Evolutionary conservation across 1,140 invertebrate species (phyloP).

Genomic region (Bombyx mandarina): DNA sequence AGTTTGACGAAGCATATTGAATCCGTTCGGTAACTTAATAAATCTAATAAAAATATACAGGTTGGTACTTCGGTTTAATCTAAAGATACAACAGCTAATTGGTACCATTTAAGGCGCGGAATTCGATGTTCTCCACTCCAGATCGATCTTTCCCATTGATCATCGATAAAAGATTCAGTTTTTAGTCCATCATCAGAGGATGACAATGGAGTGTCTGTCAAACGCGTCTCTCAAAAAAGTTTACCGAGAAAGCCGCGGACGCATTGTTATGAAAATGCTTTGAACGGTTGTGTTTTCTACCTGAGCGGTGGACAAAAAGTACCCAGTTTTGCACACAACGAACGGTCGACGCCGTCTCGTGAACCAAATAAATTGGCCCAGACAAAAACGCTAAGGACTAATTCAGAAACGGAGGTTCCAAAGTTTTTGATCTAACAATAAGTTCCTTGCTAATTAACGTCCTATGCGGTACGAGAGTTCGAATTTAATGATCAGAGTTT

Average conservation of each 20-base stretch:
- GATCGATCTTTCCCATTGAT: slow-evolving; percentile 52
- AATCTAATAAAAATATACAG: no score
- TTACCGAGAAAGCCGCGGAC: slow-evolving; percentile 55
- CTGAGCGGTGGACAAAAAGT: slow-evolving; percentile 56
- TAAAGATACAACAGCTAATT: slow-evolving; percentile 26
- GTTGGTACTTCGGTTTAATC: no score
- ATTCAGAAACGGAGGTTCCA: slow-evolving; percentile 51
- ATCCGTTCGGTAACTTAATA: no score
- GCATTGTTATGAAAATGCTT: slow-evolving; percentile 68
- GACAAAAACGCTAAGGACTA: slow-evolving; percentile 54
- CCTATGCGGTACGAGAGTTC: slow-evolving; percentile 9
- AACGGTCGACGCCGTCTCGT: slow-evolving; percentile 45
- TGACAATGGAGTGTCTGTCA: slow-evolving; percentile 66
- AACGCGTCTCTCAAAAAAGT: slow-evolving; percentile 54
- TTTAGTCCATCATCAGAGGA: slow-evolving; percentile 58
- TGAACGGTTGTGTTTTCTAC: slow-evolving; percentile 61
- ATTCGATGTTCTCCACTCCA: slow-evolving; percentile 26
- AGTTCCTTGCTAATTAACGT: slow-evolving; percentile 39
- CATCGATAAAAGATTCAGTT: slow-evolving; percentile 51
- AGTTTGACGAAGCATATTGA: no score
- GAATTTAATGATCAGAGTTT: no score
- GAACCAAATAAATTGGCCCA: slow-evolving; percentile 52
- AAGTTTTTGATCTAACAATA: slow-evolving; percentile 40
- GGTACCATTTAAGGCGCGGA: slow-evolving; percentile 29
- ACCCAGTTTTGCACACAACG: slow-evolving; percentile 51